phyloP scores from a whole-genome alignment of 2,797 vertebrate genomes.

The Helostoma temminkii region DNA sequence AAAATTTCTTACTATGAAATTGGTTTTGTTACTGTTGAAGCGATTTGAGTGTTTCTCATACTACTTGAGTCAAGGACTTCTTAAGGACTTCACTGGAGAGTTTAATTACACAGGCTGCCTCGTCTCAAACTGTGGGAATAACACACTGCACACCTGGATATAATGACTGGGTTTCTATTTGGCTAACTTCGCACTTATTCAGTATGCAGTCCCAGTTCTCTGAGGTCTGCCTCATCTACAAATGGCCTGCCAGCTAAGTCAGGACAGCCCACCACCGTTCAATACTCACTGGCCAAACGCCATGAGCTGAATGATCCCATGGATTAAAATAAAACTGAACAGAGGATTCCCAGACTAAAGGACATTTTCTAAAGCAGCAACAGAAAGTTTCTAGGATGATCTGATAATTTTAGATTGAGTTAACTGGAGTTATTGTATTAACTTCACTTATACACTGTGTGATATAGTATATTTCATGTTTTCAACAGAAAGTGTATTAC shows the following conservation, averaged over 20 bases:
- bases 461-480: conserved; percentile 6
- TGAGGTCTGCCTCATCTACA: conserved; percentile 65
- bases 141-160: conserved; percentile 31
- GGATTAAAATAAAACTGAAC: conserved; percentile 49
- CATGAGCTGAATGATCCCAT: conserved; percentile 51
- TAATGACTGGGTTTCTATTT: conserved; percentile 54
- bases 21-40: conserved; percentile 5
- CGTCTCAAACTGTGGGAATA: conserved; percentile 40
- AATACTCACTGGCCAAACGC: conserved; percentile 66
- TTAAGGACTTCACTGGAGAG: conserved; percentile 40
- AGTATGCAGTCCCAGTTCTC: conserved; percentile 58
- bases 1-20: conserved; percentile 12
- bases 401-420: conserved; percentile 20
- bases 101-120: conserved; percentile 38
- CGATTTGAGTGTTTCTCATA: conserved; percentile 22
- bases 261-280: conserved; percentile 59
- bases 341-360: conserved; percentile 50
- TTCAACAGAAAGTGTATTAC: background rate
- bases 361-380: conserved; percentile 24
- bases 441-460: conserved; percentile 3
- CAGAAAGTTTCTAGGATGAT: conserved; percentile 34
- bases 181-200: conserved; percentile 48
- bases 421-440: conserved; percentile 17
- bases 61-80: conserved; percentile 31
- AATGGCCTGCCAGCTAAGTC: conserved; percentile 67